Conservation (phyloP, 1,140 invertebrate genomes). For the Trinorchestia longiramus region DNA sequence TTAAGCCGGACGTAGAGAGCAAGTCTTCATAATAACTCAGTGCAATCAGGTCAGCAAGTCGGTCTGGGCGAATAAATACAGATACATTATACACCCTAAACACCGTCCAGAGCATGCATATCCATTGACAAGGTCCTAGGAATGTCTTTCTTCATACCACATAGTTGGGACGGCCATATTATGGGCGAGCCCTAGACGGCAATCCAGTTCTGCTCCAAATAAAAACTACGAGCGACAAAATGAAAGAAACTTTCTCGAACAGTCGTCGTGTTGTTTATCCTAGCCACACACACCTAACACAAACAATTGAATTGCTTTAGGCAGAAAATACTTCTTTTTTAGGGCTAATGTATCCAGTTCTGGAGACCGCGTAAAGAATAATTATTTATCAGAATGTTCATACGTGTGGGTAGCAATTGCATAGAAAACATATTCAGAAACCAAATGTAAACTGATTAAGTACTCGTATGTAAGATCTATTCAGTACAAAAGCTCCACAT, state of each 20-base stretch:
- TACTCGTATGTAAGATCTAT: no score
- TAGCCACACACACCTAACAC: not conserved
- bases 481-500: no score
- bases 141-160: conserved; percentile 24
- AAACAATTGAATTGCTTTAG: not conserved
- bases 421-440: no score
- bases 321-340: not conserved
- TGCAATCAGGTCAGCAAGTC: not conserved
- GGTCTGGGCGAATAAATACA: not conserved
- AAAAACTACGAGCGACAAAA: not conserved
- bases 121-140: not conserved
- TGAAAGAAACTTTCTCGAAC: not conserved
- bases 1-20: not conserved
- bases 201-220: not conserved
- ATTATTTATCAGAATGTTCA: no score
- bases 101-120: not conserved
- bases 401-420: no score
- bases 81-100: conserved; percentile 11
- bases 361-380: no score
- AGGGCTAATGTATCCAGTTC: no score
- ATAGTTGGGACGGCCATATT: not conserved
- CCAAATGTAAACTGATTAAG: no score
- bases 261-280: not conserved
- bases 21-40: not conserved
- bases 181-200: not conserved